These are phyloP conservation scores for Orius insidiosus DNA, from an alignment of 1,140 invertebrate genomes.

Conservation along the genomic window DNA sequence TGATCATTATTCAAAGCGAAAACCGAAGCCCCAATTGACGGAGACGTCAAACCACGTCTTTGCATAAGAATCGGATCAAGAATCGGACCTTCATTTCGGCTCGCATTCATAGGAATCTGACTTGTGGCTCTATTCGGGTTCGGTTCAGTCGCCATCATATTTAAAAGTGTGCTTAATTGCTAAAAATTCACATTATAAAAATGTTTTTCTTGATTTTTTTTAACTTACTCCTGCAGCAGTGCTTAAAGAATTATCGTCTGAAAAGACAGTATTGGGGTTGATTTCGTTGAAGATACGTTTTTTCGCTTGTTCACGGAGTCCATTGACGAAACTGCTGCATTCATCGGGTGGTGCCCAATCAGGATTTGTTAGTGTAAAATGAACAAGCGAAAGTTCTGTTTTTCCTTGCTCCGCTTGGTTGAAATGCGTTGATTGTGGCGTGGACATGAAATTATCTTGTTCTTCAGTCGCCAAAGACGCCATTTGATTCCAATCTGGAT, in stretches of 20 bases:
- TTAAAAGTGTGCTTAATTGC: slow-evolving; percentile 15
- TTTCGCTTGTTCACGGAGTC: slow-evolving; percentile 28
- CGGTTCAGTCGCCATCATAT: background rate
- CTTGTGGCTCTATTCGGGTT: background rate
- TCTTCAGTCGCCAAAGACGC: slow-evolving; percentile 5
- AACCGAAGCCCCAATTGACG: slow-evolving; percentile 28
- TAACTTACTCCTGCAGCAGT: slow-evolving; percentile 31
- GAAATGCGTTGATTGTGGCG: background rate
- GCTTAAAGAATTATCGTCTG: slow-evolving; percentile 14
- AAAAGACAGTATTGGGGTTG: background rate
- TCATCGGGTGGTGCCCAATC: slow-evolving; percentile 69
- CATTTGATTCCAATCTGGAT: slow-evolving; percentile 61
- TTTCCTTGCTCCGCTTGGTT: slow-evolving; percentile 75
- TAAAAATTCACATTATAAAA: too few species aligned
- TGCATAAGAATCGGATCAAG: slow-evolving; percentile 7
- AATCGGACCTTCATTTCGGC: slow-evolving; percentile 15
- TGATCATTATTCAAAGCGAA: slow-evolving; percentile 25
- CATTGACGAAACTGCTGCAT: slow-evolving; percentile 37
- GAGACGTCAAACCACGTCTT: slow-evolving; percentile 16
- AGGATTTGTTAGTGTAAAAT: slow-evolving; percentile 88
- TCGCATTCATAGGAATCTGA: slow-evolving; percentile 11
- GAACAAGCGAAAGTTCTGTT: slow-evolving; percentile 82
- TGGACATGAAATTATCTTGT: background rate
- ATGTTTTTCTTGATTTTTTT: too few species aligned
- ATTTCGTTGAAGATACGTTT: slow-evolving; percentile 23